A percentile compares a stretch with the other conserved stretches of the same genome.
Conservation (phyloP, 2,888 invertebrate species). For the Nemotelus pantherinus region DNA sequence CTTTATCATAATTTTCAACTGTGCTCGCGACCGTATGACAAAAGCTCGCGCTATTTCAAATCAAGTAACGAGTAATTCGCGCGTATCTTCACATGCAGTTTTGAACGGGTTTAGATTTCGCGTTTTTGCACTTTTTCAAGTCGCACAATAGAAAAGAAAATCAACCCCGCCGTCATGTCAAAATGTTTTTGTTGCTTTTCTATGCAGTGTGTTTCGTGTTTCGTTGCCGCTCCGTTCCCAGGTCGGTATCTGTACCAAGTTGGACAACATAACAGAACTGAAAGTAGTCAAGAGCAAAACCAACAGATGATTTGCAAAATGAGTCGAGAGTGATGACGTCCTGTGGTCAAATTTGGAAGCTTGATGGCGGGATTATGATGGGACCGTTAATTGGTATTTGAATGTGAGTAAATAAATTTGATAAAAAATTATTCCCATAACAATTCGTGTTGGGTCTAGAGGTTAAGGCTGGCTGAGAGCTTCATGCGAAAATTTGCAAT, state of each 20-base stretch:
- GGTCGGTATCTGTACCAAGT: not conserved
- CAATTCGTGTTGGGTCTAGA: too few relatives aligned
- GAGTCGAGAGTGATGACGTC: not conserved
- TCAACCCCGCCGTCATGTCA: slow-evolving; percentile 41
- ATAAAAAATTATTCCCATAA: too few relatives aligned
- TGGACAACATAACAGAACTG: not conserved
- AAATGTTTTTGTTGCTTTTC: slow-evolving; percentile 43
- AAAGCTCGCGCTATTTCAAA: not conserved
- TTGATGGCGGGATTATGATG: too few relatives aligned
- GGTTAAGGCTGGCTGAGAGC: too few relatives aligned
- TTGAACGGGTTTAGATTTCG: slow-evolving; percentile 19
- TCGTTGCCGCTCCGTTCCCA: not conserved
- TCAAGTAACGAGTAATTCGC: not conserved
- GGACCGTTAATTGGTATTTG: too few relatives aligned
- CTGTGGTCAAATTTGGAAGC: too few relatives aligned
- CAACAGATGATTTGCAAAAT: not conserved
- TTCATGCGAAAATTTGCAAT: too few relatives aligned
- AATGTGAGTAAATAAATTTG: too few relatives aligned
- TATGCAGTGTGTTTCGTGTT: slow-evolving; percentile 28
- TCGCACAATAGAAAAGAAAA: slow-evolving; percentile 1
- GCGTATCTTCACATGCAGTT: not conserved
- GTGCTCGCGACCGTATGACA: not conserved
- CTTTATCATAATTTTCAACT: slow-evolving; percentile 13
- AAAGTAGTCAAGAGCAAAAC: not conserved
- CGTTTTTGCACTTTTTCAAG: slow-evolving; percentile 37